A percentile compares a stretch with the other conserved stretches of the same genome.
phyloP scores from a whole-genome alignment of 2,797 vertebrate species.

The Periparus ater region DNA sequence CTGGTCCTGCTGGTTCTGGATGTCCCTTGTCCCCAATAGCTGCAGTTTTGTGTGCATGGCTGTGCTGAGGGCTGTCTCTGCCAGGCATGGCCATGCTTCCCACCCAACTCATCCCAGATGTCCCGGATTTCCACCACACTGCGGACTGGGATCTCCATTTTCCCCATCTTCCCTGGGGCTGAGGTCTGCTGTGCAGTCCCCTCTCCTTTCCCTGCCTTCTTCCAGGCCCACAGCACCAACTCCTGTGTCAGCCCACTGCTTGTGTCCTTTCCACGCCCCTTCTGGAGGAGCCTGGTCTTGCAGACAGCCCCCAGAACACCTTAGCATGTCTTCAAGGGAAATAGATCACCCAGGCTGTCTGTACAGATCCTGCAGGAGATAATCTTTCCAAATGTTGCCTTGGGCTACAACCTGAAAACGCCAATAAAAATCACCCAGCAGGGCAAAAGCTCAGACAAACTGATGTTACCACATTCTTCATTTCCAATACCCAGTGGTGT shows the following conservation, averaged over 20 bases:
- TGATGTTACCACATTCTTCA: background rate
- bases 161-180: no score
- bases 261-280: background rate
- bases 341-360: background rate
- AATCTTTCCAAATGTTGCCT: rapidly evolving
- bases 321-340: background rate
- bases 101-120: rapidly evolving
- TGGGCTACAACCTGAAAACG: background rate
- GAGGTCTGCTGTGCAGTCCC: background rate
- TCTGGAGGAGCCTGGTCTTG: rapidly evolving
- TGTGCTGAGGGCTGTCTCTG: background rate
- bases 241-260: background rate
- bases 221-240: background rate
- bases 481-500: background rate
- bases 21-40: background rate
- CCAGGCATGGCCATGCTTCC: background rate
- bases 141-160: background rate
- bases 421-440: no score
- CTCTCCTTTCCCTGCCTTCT: rapidly evolving
- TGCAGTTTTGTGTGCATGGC: no score
- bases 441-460: background rate
- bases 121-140: background rate
- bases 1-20: rapidly evolving
- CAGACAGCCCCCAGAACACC: rapidly evolving
- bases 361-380: background rate